phyloP scores from a whole-genome alignment of 53 echinoderm and acorn worm species.

The Hippasteria phrygiana region DNA sequence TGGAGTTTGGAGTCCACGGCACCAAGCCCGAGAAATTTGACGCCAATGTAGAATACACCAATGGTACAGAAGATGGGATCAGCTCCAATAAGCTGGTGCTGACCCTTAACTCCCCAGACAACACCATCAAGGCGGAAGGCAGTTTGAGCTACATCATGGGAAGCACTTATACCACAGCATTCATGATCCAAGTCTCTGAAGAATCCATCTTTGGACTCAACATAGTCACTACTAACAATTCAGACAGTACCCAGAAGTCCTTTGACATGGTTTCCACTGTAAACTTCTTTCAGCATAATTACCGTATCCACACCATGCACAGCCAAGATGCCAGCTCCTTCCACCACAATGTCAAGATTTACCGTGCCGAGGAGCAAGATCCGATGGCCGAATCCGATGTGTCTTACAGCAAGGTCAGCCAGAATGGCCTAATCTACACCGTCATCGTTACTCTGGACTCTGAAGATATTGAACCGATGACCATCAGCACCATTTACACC shows the following conservation, averaged over 20 bases:
- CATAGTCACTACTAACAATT: neutral
- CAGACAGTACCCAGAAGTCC: neutral
- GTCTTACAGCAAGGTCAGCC: conserved; percentile 7
- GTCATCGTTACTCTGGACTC: conserved; percentile 5
- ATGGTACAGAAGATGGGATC: neutral
- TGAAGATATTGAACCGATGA: neutral
- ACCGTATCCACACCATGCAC: conserved; percentile 20
- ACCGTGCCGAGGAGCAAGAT: neutral
- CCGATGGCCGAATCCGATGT: conserved; percentile 37
- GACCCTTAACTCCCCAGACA: conserved; percentile 41
- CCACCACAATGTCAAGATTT: conserved; percentile 18
- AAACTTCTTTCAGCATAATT: neutral
- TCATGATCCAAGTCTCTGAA: conserved; percentile 9
- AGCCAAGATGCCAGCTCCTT: conserved; percentile 26
- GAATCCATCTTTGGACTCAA: neutral
- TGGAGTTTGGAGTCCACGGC: conserved; percentile 15
- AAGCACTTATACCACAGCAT: neutral
- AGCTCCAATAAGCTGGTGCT: neutral
- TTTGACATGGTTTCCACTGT: conserved; percentile 30
- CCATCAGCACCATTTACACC: conserved; percentile 28
- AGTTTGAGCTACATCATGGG: conserved; percentile 5
- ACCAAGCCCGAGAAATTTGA: conserved; percentile 11
- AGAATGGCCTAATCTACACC: neutral
- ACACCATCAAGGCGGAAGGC: conserved; percentile 40
- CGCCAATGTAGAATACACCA: conserved; percentile 2